Percentiles rank a stretch among this genome's conserved stretches.
Evolutionary conservation across 2,888 invertebrate genomes (phyloP).

Genomic region (Lysandra bellargus): DNA sequence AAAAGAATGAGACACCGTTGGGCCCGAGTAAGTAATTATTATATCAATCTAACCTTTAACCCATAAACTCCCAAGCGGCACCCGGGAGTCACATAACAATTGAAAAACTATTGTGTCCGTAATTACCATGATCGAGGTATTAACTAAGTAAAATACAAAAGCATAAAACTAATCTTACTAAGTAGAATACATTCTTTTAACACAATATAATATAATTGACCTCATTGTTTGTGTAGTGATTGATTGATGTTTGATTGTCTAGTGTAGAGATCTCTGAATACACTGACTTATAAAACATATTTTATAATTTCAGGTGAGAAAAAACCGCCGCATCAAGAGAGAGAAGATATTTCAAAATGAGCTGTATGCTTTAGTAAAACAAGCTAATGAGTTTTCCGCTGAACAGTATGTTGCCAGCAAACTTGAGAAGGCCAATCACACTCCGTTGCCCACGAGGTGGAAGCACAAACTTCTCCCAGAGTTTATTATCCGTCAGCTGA

Average conservation of each 20-base stretch:
- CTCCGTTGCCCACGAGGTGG: conserved; percentile 79
- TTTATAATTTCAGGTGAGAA: conserved; percentile 74
- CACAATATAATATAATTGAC: no score
- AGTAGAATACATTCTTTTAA: no score
- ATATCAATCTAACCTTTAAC: no score
- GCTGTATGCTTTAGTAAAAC: conserved; percentile 84
- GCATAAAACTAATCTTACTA: no score
- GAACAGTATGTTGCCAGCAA: conserved; percentile 85
- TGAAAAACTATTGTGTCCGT: not conserved
- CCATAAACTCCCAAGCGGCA: no score
- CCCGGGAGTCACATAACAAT: not conserved
- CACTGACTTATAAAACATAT: not conserved
- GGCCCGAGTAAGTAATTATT: conserved; percentile 79
- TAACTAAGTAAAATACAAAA: no score
- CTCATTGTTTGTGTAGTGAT: no score
- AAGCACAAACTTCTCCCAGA: conserved; percentile 84
- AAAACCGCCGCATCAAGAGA: conserved; percentile 85
- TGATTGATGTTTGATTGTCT: no score
- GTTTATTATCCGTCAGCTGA: conserved; percentile 83
- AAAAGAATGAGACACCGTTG: conserved; percentile 89
- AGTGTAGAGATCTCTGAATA: no score
- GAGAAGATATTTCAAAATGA: conserved; percentile 89
- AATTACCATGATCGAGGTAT: no score
- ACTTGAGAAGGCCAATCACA: conserved; percentile 81
- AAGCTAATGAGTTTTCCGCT: conserved; percentile 88